These are phyloP conservation scores for Stegana nigrithorax DNA, from an alignment of 2,888 invertebrate genomes.

Conservation along the genomic window DNA sequence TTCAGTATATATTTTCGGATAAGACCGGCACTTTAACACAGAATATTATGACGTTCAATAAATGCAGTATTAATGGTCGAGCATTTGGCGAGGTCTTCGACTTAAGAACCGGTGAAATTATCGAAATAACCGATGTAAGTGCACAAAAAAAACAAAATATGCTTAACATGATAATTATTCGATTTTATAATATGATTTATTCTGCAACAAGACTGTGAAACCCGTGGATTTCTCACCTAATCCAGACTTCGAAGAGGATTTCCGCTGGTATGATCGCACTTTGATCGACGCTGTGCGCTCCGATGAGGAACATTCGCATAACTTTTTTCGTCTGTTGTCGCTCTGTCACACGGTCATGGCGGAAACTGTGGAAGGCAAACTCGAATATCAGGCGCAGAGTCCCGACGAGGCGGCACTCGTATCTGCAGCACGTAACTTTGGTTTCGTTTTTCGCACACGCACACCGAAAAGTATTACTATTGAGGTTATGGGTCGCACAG, in stretches of 20 bases:
- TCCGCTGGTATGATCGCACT: slow-evolving; percentile 92
- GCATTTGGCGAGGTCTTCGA: slow-evolving; percentile 94
- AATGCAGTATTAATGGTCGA: slow-evolving; percentile 93
- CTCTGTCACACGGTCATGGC: slow-evolving; percentile 99
- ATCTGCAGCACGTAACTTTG: slow-evolving; percentile 97
- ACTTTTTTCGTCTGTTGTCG: slow-evolving; percentile 92
- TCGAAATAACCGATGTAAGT: slow-evolving; percentile 87
- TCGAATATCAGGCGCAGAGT: slow-evolving; percentile 85
- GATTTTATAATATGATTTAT: neutral
- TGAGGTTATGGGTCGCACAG: slow-evolving; percentile 84
- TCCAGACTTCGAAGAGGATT: slow-evolving; percentile 89
- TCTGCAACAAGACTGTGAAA: slow-evolving; percentile 80
- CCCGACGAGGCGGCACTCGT: slow-evolving; percentile 98
- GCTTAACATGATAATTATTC: neutral
- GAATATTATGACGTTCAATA: slow-evolving; percentile 99
- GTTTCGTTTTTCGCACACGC: slow-evolving; percentile 95
- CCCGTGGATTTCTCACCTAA: slow-evolving; percentile 95
- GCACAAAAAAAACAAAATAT: neutral
- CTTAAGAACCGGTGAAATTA: slow-evolving; percentile 85
- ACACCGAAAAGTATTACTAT: slow-evolving; percentile 93
- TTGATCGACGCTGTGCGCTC: slow-evolving; percentile 85
- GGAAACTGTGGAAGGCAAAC: slow-evolving; percentile 83
- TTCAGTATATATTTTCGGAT: slow-evolving; percentile 99
- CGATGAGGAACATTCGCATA: slow-evolving; percentile 80
- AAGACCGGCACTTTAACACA: slow-evolving; percentile 99